Base-by-base conservation (phyloP, 1,140 invertebrate genomes). In the Choristoneura fumiferana region DNA sequence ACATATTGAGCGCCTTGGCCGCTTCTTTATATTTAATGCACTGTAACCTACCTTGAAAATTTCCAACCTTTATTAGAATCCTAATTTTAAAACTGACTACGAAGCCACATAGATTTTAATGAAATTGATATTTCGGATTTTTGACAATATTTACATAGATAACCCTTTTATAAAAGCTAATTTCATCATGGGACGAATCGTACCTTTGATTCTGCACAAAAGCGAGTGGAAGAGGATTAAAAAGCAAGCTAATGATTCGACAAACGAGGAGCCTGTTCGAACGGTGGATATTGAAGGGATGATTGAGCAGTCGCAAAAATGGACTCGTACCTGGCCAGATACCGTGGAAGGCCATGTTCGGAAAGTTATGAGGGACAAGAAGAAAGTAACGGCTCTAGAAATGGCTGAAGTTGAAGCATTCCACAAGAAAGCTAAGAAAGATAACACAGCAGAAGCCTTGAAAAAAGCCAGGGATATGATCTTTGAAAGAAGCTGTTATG, bases 241-340 rank as follows among this genome's bases (percentile, higher is more conserved):
- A 54, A 67, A 55, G 49, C 59, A 76, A 58, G 54, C 57, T 18
- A 37, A 54, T 60, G 40, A 49, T 62, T 62, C 37, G 1, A n/a
- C 40, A 17, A 29, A 54, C 22, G 38, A 63, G 59, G 38, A 59
- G 37, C 14, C 56, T 33, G 57, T 22, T 15, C 40, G 65, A 6
- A 62, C 62, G 17, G 64, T 71, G 37, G 62, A 77, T 55, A 35
- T 78, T 0, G 60, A 78, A 45, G 52, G 65, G n/a, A 49, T 85
- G 43, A 73, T 66, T 3, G 71, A 83, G 57, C 62, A 71, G 12
- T 82, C 73, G 1, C 73, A 78, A 56, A 65, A 71, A 33, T 84
- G 78, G 80, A 74, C 73, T 12, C 65, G 70, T 40, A 65, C 58
- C 22, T 80, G 81, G 78, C 73, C 78, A 8, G 75, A 78, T 52